phyloP scores from a whole-genome alignment of 2,888 invertebrate genomes.

The Aporophyla nigra region DNA sequence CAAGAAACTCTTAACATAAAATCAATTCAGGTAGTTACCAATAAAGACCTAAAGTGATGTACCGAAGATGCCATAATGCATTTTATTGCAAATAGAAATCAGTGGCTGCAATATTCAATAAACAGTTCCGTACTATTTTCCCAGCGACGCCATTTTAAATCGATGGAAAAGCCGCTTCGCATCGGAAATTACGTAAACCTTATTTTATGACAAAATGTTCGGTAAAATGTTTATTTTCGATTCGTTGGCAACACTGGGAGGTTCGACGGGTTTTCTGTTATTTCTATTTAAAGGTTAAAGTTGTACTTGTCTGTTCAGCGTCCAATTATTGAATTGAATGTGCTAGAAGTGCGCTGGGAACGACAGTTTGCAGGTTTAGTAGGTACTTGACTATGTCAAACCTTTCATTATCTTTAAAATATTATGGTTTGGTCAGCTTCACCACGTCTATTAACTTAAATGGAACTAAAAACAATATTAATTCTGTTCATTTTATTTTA shows the following conservation, averaged over 20 bases:
- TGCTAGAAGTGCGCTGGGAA: neutral
- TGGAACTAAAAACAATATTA: too few species aligned
- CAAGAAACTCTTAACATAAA: neutral
- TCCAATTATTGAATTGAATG: conserved; percentile 34
- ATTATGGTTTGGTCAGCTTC: neutral
- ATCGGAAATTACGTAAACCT: conserved; percentile 53
- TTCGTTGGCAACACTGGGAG: conserved; percentile 30
- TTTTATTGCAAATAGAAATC: conserved; percentile 43
- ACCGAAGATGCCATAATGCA: conserved; percentile 4
- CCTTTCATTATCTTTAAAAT: neutral
- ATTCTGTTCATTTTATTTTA: neutral
- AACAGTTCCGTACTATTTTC: conserved; percentile 38
- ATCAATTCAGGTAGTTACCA: neutral
- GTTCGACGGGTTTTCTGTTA: conserved; percentile 23
- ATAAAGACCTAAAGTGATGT: conserved; percentile 22
- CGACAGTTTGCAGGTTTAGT: neutral
- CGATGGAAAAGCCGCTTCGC: conserved; percentile 28
- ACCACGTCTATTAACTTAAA: neutral
- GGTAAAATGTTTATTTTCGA: conserved; percentile 56
- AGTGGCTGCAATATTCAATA: conserved; percentile 36
- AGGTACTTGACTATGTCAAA: too few species aligned
- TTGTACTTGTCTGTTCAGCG: conserved; percentile 9
- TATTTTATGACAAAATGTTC: conserved; percentile 57
- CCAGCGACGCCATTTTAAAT: conserved; percentile 38
- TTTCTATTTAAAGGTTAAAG: conserved; percentile 32